Evolutionary conservation across 2,888 invertebrate species (phyloP).

Genomic region (Diarsia rubi): DNA sequence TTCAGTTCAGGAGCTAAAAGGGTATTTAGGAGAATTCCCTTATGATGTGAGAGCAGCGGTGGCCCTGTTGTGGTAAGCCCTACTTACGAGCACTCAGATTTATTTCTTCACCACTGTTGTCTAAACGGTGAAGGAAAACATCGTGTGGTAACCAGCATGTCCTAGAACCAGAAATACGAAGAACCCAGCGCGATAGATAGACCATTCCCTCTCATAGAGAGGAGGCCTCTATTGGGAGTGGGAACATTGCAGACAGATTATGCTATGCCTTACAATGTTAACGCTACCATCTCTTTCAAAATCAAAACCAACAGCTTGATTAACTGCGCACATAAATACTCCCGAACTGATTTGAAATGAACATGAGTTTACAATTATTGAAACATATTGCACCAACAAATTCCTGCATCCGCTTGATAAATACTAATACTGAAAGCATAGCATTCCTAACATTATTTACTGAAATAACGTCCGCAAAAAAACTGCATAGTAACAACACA

Average conservation of each 20-base stretch:
- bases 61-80: too few species aligned
- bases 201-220: too few species aligned
- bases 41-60: background rate
- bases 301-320: slow-evolving; percentile 27
- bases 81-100: too few species aligned
- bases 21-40: background rate
- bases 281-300: background rate
- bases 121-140: too few species aligned
- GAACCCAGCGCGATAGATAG: too few species aligned
- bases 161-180: too few species aligned
- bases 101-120: too few species aligned
- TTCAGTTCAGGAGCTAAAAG: background rate
- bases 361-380: slow-evolving; percentile 40
- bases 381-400: slow-evolving; percentile 12
- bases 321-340: slow-evolving; percentile 21
- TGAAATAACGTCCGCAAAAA: slow-evolving; percentile 26
- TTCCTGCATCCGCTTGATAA: slow-evolving; percentile 25
- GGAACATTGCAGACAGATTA: too few species aligned
- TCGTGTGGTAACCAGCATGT: too few species aligned
- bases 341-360: background rate
- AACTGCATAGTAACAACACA: slow-evolving; percentile 36
- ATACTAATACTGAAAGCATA: slow-evolving; percentile 21
- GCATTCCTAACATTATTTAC: slow-evolving; percentile 30
- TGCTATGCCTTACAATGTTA: background rate
- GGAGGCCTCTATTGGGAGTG: too few species aligned